Conservation (phyloP, 2,888 invertebrate species). For the Luffia ferchaultella region DNA sequence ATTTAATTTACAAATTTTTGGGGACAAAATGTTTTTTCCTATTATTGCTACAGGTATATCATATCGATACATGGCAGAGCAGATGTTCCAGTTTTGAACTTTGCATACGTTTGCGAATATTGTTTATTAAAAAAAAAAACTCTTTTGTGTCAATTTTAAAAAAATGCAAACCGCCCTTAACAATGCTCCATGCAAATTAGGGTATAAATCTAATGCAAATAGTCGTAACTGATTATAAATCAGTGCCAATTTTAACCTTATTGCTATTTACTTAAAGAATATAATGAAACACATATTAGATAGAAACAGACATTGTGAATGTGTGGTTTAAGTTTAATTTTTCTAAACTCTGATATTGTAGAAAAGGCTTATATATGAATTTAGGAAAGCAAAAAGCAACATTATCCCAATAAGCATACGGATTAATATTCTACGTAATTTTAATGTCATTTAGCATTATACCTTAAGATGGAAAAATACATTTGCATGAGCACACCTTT, state of each 20-base stretch:
- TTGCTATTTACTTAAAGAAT: no score
- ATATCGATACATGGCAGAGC: conserved; percentile 23
- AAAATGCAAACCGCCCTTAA: conserved; percentile 47
- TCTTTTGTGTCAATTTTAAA: conserved; percentile 63
- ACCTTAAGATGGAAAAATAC: no score
- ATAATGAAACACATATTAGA: not conserved
- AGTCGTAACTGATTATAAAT: not conserved
- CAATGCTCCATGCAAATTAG: conserved; percentile 65
- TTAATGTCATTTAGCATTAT: no score
- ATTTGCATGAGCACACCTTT: no score
- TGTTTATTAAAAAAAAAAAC: conserved; percentile 52
- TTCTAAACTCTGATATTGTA: not conserved
- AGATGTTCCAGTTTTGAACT: conserved; percentile 55
- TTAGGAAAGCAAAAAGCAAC: not conserved
- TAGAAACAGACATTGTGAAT: not conserved
- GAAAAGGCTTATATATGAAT: not conserved
- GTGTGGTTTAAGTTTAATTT: not conserved
- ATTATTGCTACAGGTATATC: no score
- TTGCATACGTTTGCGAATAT: conserved; percentile 43
- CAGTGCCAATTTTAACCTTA: not conserved
- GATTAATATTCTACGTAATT: no score
- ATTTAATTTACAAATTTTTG: no score
- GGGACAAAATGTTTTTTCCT: no score
- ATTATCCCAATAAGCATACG: no score
- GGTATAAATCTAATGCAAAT: conserved; percentile 9